Percentiles rank a stretch among this genome's conserved stretches.
phyloP scores from a whole-genome alignment of 2,797 vertebrate species.

The Apodemus agrarius region DNA sequence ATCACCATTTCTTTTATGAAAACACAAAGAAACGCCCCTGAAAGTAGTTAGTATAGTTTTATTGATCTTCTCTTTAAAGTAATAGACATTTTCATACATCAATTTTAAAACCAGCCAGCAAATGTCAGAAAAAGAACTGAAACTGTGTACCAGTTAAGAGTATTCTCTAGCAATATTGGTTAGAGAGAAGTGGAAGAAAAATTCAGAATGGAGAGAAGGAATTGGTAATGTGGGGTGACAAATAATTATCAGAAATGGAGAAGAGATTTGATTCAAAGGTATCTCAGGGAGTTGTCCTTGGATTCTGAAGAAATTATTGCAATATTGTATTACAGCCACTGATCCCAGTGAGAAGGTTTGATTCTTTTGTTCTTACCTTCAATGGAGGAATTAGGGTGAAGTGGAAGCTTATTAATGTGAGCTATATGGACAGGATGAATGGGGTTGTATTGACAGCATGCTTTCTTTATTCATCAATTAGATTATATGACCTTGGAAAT shows the following conservation, averaged over 20 bases:
- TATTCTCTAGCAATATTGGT: neutral
- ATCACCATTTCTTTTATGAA: constrained; percentile 3
- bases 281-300: neutral
- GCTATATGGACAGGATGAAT: neutral
- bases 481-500: neutral
- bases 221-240: neutral
- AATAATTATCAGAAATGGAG: neutral
- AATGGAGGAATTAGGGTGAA: rapidly evolving
- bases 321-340: neutral
- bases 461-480: constrained; percentile 22
- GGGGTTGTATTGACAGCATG: neutral
- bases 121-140: neutral
- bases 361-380: neutral
- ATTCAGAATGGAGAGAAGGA: neutral
- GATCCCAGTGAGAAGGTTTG: neutral
- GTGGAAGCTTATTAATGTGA: neutral
- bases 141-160: neutral
- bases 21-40: constrained; percentile 3
- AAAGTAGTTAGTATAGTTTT: neutral
- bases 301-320: neutral
- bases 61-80: neutral
- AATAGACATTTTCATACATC: neutral
- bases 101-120: neutral
- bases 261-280: neutral
- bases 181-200: neutral